Conservation (phyloP, 1,140 invertebrate species). For the Matsumurasca onukii region DNA sequence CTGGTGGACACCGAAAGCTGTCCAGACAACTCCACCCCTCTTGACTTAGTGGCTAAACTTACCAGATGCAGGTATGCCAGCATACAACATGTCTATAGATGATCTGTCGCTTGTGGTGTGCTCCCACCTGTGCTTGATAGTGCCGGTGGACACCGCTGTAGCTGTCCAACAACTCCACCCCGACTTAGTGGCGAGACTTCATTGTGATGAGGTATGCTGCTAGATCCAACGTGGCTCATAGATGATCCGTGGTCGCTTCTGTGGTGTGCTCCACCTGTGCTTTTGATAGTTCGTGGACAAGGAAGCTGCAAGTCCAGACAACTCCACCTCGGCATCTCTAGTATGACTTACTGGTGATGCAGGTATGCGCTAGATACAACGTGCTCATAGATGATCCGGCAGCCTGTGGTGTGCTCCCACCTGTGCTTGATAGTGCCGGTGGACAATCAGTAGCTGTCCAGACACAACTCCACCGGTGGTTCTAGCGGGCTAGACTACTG, state of each 20-base stretch:
- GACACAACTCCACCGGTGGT: constrained; percentile 56
- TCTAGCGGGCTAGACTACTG: not conserved
- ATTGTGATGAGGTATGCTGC: constrained; percentile 65
- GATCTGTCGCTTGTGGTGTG: constrained; percentile 75
- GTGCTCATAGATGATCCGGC: constrained; percentile 67
- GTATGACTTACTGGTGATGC: constrained; percentile 36
- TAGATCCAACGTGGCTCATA: too few species aligned
- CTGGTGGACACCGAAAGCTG: constrained; percentile 76
- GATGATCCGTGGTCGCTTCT: too few species aligned
- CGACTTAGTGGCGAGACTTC: constrained; percentile 38
- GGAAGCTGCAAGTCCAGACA: too few species aligned
- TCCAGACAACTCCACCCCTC: too few species aligned
- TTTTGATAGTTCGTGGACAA: too few species aligned
- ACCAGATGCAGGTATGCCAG: too few species aligned
- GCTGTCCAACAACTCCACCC: constrained; percentile 72
- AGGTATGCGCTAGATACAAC: constrained; percentile 77
- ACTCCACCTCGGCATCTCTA: too few species aligned
- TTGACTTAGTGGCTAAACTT: too few species aligned
- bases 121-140: constrained; percentile 87
- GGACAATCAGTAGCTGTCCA: constrained; percentile 84
- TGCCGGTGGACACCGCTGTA: constrained; percentile 84
- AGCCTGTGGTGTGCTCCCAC: constrained; percentile 76
- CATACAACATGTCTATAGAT: constrained; percentile 73
- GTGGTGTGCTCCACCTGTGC: too few species aligned
- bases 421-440: constrained; percentile 86